Conservation (phyloP, 2,113 vertebrate genomes). For the Melanostigma gelatinosum region DNA sequence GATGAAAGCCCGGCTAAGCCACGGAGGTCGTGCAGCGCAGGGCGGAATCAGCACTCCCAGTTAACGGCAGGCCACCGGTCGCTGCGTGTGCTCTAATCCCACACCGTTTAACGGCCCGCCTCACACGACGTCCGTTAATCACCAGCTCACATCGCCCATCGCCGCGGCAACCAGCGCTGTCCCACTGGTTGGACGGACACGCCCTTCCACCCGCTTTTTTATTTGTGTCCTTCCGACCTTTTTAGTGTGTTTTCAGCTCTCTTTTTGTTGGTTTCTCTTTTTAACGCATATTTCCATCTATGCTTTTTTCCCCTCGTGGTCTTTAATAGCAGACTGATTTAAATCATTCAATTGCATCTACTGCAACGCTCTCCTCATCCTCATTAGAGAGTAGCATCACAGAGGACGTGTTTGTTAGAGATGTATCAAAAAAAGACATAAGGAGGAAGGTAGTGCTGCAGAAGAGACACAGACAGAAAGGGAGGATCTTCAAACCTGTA, state of each 20-base stretch:
- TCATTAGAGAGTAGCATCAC: constrained; percentile 52
- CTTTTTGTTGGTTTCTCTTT: constrained; percentile 29
- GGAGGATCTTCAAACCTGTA: constrained; percentile 34
- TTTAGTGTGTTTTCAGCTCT: constrained; percentile 32
- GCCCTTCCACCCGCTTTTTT: constrained; percentile 67
- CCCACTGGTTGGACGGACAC: constrained; percentile 65
- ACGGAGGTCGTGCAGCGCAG: constrained; percentile 74
- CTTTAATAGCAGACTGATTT: constrained; percentile 3
- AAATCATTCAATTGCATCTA: constrained; percentile 24
- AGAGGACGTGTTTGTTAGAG: constrained; percentile 9
- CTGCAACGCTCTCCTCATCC: constrained; percentile 39
- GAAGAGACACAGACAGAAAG: background rate
- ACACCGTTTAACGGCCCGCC: constrained; percentile 80
- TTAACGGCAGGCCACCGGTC: constrained; percentile 65
- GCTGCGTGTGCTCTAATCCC: constrained; percentile 80
- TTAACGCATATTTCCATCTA: background rate
- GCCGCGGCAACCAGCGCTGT: constrained; percentile 73
- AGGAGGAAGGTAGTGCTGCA: background rate
- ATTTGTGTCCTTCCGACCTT: constrained; percentile 54
- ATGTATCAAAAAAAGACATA: background rate
- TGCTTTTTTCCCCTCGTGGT: background rate
- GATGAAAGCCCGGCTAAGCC: constrained; percentile 83
- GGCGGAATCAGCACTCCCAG: constrained; percentile 68
- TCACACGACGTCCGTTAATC: constrained; percentile 80
- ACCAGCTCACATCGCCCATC: constrained; percentile 78